A percentile compares a stretch with the other conserved stretches of the same genome.
phyloP scores from a whole-genome alignment of 2,797 vertebrate species.

The Artibeus jamaicensis region DNA sequence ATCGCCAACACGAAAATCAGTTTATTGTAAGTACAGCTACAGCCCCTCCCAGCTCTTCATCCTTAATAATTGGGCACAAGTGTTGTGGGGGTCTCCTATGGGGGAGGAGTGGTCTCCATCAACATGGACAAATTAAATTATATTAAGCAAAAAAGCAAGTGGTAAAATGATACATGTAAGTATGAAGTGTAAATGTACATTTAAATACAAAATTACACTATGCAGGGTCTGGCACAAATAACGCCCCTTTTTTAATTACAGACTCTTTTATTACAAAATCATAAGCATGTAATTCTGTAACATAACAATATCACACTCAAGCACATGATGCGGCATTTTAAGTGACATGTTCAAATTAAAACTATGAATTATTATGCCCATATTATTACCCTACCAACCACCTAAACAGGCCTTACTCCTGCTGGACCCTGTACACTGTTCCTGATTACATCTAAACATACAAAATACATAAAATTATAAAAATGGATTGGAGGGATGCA shows the following conservation, averaged over 20 bases:
- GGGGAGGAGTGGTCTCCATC: not conserved
- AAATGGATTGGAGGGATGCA: not conserved
- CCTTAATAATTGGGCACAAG: not conserved
- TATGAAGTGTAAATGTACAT: not conserved
- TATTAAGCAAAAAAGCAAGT: not conserved
- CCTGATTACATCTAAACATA: not conserved
- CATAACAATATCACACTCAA: no score
- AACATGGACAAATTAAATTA: not conserved
- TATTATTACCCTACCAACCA: no score
- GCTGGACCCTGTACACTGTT: not conserved
- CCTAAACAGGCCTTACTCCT: no score
- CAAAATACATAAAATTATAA: not conserved
- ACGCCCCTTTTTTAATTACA: no score
- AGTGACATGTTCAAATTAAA: no score
- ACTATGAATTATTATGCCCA: no score
- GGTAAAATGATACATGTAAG: not conserved
- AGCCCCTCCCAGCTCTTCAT: not conserved
- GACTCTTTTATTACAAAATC: no score
- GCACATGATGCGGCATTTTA: no score
- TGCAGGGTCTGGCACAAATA: no score
- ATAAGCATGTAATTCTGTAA: no score
- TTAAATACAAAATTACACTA: not conserved
- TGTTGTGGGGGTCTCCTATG: not conserved
- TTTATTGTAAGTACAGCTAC: constrained; percentile 82
- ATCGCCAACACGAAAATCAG: constrained; percentile 88